Evolutionary conservation across 2,888 invertebrate species (phyloP).

Genomic region (Drosophila demipolita): DNA sequence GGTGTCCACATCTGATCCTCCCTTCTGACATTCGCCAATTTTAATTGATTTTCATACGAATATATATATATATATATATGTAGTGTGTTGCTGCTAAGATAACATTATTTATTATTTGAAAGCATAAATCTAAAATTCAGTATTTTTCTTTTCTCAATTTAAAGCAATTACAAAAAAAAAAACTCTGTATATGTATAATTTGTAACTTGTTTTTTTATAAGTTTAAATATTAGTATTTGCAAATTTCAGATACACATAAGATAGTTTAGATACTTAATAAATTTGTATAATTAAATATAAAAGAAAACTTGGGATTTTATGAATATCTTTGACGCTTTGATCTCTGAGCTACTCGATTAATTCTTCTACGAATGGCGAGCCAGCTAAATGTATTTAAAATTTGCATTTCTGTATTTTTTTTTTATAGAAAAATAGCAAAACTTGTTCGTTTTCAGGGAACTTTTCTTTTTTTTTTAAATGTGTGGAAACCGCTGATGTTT

Average conservation of each 20-base stretch:
- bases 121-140: neutral
- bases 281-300: neutral
- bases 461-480: neutral
- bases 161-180: too few species aligned
- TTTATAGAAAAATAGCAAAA: neutral
- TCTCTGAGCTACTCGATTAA: neutral
- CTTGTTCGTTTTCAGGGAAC: neutral
- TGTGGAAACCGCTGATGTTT: neutral
- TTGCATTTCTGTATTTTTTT: neutral
- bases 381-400: neutral
- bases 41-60: neutral
- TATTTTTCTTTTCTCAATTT: neutral
- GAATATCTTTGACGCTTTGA: neutral
- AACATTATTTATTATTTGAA: neutral
- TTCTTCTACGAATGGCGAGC: neutral
- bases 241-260: too few species aligned
- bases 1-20: neutral
- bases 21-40: too few species aligned
- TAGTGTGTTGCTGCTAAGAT: too few species aligned
- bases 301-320: neutral
- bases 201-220: neutral
- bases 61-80: neutral
- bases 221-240: too few species aligned
- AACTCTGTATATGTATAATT: slow-evolving; percentile 82
- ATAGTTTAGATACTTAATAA: neutral